These are phyloP conservation scores for Plecturocebus donacophilus DNA, from an alignment of 2,113 vertebrate species.

Conservation along the genomic window DNA sequence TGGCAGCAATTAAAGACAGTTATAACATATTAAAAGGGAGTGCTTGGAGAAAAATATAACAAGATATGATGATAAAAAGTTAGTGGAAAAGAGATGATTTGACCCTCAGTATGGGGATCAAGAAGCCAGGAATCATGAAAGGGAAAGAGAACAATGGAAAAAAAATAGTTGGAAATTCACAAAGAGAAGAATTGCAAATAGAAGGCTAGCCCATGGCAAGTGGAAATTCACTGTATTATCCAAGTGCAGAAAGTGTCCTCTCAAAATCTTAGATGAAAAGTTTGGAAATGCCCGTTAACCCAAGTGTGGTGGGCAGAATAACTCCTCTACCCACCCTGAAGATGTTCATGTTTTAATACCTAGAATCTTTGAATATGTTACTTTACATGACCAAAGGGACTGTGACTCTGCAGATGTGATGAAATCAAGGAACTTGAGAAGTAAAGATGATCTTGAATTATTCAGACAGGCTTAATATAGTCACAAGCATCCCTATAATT, in stretches of 20 bases:
- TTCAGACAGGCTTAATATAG: no score
- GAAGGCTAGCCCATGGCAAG: fast-evolving
- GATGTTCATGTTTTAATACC: not conserved
- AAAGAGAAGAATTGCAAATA: not conserved
- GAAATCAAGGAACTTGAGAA: fast-evolving
- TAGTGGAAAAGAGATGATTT: not conserved
- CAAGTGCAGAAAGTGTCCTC: fast-evolving
- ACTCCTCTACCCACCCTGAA: fast-evolving
- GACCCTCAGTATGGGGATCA: no score
- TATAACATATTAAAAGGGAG: not conserved
- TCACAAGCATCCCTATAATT: fast-evolving
- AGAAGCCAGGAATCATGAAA: not conserved
- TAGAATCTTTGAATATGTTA: no score
- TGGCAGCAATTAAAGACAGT: fast-evolving
- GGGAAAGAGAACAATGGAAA: not conserved
- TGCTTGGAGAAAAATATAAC: not conserved
- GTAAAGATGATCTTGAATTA: not conserved
- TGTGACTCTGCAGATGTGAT: not conserved
- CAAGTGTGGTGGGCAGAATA: fast-evolving
- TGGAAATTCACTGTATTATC: not conserved
- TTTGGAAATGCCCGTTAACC: not conserved
- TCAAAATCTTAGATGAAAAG: not conserved
- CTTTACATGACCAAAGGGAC: no score
- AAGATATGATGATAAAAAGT: not conserved
- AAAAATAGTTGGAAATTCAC: not conserved